A percentile compares a stretch with the other conserved stretches of the same genome.
phyloP scores from a whole-genome alignment of 1,140 invertebrate genomes.

The Drosophila varians region DNA sequence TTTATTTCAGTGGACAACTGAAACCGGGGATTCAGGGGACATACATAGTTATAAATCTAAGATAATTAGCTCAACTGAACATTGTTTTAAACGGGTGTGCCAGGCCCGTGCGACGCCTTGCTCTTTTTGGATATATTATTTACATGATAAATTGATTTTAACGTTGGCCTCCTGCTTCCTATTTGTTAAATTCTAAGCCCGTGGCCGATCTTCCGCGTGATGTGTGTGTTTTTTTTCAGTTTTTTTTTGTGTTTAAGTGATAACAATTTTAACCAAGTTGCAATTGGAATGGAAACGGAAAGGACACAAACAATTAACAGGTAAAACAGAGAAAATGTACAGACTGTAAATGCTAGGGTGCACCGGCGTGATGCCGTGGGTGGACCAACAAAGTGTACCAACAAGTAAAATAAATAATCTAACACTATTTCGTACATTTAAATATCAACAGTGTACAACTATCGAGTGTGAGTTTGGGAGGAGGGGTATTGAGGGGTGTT shows the following conservation, averaged over 20 bases:
- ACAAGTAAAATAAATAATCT: constrained; percentile 66
- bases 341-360: constrained; percentile 59
- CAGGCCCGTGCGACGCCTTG: not conserved
- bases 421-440: constrained; percentile 36
- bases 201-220: constrained; percentile 2
- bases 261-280: constrained; percentile 9
- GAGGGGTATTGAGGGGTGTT: not conserved
- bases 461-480: constrained; percentile 16
- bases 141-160: constrained; percentile 25
- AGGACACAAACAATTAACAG: constrained; percentile 56
- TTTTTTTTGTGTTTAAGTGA: not conserved
- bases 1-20: constrained; percentile 38
- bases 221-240: not conserved
- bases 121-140: constrained; percentile 20
- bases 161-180: constrained; percentile 12
- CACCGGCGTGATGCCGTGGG: constrained; percentile 18
- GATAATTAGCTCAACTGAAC: constrained; percentile 28
- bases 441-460: constrained; percentile 42
- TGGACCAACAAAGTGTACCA: constrained; percentile 43
- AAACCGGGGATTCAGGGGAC: constrained; percentile 13
- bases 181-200: not conserved
- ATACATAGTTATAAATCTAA: constrained; percentile 12
- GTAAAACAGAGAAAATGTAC: constrained; percentile 59
- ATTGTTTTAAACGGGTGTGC: constrained; percentile 20
- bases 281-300: constrained; percentile 26